These are phyloP conservation scores for Acrocephalus arundinaceus DNA, from an alignment of 2,113 vertebrate species.

Conservation along the genomic window DNA sequence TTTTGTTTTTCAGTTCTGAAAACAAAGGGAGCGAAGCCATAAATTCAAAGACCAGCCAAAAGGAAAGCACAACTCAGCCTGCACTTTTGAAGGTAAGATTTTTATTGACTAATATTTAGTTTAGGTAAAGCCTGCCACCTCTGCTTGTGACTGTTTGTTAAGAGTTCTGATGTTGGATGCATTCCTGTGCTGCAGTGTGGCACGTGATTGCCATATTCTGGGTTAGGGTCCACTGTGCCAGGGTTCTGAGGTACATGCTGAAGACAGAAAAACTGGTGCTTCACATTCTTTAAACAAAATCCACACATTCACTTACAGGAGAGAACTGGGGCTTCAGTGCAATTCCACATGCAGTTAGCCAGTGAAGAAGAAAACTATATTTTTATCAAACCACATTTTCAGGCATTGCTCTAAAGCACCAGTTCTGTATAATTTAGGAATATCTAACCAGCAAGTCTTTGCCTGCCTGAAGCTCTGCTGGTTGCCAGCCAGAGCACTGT, in stretches of 20 bases:
- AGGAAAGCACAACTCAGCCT: slow-evolving; percentile 68
- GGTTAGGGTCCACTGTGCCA: not conserved
- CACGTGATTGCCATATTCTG: not conserved
- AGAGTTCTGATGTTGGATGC: not conserved
- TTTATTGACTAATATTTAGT: slow-evolving; percentile 9
- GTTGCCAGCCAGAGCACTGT: not conserved
- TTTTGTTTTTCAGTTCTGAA: slow-evolving; percentile 78
- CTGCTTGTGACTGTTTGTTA: not conserved
- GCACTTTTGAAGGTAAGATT: slow-evolving; percentile 72
- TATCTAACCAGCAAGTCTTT: not conserved
- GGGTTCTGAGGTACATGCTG: not conserved
- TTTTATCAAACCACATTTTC: not conserved
- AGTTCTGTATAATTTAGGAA: not conserved
- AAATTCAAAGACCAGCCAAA: slow-evolving; percentile 59
- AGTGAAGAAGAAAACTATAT: not conserved
- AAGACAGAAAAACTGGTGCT: not conserved
- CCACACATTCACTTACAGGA: rapidly evolving
- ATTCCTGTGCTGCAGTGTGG: rapidly evolving
- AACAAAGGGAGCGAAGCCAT: slow-evolving; percentile 68
- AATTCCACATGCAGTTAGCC: not conserved
- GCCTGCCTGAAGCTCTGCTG: not conserved
- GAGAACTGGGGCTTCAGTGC: not conserved
- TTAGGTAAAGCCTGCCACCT: not conserved
- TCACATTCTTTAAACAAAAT: not conserved
- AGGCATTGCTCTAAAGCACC: not conserved